These are phyloP conservation scores for Characodon lateralis DNA, from an alignment of 2,797 vertebrate species.

Conservation along the genomic window DNA sequence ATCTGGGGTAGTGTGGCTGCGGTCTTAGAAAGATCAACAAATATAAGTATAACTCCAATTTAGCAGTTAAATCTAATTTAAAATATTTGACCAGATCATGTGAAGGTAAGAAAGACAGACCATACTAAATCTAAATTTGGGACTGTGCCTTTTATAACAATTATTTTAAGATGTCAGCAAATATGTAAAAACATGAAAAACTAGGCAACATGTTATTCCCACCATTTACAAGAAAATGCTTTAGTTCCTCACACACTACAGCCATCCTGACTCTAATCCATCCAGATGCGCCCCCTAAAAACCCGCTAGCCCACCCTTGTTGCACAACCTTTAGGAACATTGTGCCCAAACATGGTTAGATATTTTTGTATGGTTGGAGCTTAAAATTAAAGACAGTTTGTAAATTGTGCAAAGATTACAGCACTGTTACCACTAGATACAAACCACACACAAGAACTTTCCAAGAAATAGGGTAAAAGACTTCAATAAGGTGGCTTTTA, in stretches of 20 bases:
- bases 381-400: conserved; percentile 2
- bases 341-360: conserved; percentile 11
- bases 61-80: too few relatives aligned
- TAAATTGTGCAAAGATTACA: conserved; percentile 25
- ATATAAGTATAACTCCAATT: too few relatives aligned
- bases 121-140: neutral
- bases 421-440: conserved; percentile 26
- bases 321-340: conserved; percentile 12
- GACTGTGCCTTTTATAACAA: neutral
- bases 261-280: conserved; percentile 7
- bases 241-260: conserved; percentile 14
- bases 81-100: too few relatives aligned
- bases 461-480: conserved; percentile 43
- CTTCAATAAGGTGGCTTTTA: conserved; percentile 42
- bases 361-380: neutral
- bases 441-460: conserved; percentile 30
- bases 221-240: conserved; percentile 44
- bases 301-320: conserved; percentile 24
- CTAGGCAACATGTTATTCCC: neutral
- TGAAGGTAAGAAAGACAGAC: too few relatives aligned
- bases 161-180: neutral
- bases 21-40: too few relatives aligned
- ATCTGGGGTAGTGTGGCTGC: too few relatives aligned
- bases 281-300: conserved; percentile 14
- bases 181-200: neutral